Base-by-base conservation (phyloP, 2,797 vertebrate genomes). In the Crypturellus tataupa region DNA sequence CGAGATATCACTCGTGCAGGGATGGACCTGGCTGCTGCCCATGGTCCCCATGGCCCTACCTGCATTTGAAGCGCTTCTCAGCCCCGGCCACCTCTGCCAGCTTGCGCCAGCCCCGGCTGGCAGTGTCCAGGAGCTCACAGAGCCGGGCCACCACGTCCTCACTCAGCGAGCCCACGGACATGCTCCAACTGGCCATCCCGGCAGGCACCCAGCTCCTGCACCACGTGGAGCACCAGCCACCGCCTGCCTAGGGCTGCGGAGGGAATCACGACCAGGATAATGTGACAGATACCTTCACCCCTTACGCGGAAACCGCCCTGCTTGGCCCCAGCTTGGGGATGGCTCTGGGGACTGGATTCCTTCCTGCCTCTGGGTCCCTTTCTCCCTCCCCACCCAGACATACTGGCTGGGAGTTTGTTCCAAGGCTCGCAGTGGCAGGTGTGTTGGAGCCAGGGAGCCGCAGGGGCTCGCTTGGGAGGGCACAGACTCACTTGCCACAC, bases 21-120 rank as follows among this genome's bases (percentile, higher is more conserved):
- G n/a, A 39, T 19, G 12, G 53, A 55, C 29, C 16, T 17, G 29
- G 53, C 53, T n/a, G 29, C 29, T 56, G 33, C 67, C 47, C 47
- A 7, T 5, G 14, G 21, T 40, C 17, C 51, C 35, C 16, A 25
- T 5, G 3, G 21, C 92, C 92, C 89, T 82, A 99, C 98, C 98
- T 99, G 98, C 96, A 98, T 87, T 87, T 96, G 96, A 98, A 98
- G 68, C 96, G 96, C 6, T 98, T 97, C 12, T 98, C 96, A 3
- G 95, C 96, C 4, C 97, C 97, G 3, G 97, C 97, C 3, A 97
- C 93, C 13, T 56, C 81, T 0, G 98, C 98, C 87, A 99, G 96
- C 86, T 98, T 98, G 87, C 98, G 98, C 98, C 98, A 99, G 77
- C 98, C 98, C 51, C 97, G 95, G 62, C 79, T 80, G 5, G 97